Evolutionary conservation across 2,113 vertebrate species (phyloP), one percentile per base, ranked within the genome.

Genomic region (Capricornis sumatraensis): DNA sequence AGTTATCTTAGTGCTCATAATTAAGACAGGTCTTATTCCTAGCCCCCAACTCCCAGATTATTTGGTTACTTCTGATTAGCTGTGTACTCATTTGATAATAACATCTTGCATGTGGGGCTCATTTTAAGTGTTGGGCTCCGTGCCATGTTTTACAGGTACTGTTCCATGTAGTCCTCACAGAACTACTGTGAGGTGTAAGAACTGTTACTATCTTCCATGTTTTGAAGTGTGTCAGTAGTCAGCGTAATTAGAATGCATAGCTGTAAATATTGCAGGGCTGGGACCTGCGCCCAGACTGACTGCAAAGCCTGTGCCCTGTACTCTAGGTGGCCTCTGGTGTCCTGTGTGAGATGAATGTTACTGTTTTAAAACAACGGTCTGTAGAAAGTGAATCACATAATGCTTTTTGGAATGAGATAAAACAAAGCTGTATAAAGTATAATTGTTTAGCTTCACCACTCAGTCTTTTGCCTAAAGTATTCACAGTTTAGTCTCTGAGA

Each of bases 371-470:
- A 87, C 74, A 87, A 27, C 78, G 30, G 6, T 50, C 67, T 19
- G 83, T 87, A n/a, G 40, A 64, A 94, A 92, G 9, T 92, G 64
- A 71, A 81, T 50, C 79, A 85, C n/a, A 36, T 74, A 71, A 82
- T 60, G 43, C 30, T 64, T 89, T 81, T 43, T 53, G 74, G 23
- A 81, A 58, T 52, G 27, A 97, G n/a, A 43, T 81, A 10, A 93
- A 87, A 92, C 14, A 92, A 78, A 94, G 16, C 86, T 78, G 28
- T 89, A 40, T 93, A 43, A 96, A 97, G 53, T 96, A 1, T 92
- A 93, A 84, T 84, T 95, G 40, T 86, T 91, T 83, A 71, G n/a
- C 33, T 74, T 87, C 76, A 82, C 58, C 27, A 60, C 30, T 87
- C 50, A 86, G 36, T n/a, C 78, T 94, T 95, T 96, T 88, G 64